Evolutionary conservation across 2,888 invertebrate genomes (phyloP).

Genomic region (Lasioglossum vierecki): DNA sequence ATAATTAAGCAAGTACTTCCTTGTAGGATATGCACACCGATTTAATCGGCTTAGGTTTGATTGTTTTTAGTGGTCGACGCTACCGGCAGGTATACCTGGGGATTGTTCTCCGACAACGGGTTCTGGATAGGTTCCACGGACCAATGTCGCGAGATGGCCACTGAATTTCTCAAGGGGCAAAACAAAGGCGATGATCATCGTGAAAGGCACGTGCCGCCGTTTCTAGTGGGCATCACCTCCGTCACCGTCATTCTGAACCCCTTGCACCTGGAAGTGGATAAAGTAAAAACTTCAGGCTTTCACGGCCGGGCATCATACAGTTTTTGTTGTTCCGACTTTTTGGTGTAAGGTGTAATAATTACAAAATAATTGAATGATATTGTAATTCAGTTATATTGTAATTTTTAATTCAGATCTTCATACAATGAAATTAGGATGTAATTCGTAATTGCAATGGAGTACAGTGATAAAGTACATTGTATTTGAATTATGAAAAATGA

Average conservation of each 20-base stretch:
- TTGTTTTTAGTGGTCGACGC: conserved; percentile 75
- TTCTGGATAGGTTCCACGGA: conserved; percentile 75
- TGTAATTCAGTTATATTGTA: no score
- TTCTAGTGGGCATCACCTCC: conserved; percentile 69
- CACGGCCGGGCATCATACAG: no score
- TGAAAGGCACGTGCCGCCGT: conserved; percentile 65
- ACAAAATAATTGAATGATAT: no score
- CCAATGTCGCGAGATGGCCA: conserved; percentile 73
- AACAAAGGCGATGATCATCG: conserved; percentile 23
- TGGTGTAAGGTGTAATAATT: no score
- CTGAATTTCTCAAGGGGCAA: conserved; percentile 48
- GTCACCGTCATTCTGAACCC: conserved; percentile 69
- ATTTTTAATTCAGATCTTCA: no score
- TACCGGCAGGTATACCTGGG: conserved; percentile 73
- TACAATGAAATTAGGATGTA: no score
- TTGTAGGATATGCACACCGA: no score
- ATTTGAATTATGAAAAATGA: no score
- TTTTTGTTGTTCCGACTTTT: no score
- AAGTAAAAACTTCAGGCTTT: conserved; percentile 47
- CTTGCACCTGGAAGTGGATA: conserved; percentile 56
- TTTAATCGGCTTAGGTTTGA: background rate
- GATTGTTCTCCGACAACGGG: conserved; percentile 70
- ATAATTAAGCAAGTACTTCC: background rate
- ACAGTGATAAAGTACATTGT: no score
- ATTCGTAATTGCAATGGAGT: no score